Evolutionary conservation across 2,113 vertebrate genomes (phyloP).

Genomic region (Chaetura pelagica): DNA sequence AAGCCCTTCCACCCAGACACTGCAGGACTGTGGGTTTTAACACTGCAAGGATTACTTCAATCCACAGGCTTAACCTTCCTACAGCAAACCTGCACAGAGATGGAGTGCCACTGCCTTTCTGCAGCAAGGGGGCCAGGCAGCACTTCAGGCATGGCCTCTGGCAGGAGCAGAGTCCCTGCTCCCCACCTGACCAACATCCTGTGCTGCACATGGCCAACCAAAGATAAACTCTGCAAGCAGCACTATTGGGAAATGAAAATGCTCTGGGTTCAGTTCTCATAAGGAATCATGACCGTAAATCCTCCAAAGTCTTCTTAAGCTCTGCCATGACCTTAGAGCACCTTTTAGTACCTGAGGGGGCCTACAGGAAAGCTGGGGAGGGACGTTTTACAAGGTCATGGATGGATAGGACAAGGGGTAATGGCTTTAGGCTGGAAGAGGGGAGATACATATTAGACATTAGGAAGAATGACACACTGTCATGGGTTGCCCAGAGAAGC

Average conservation of each 20-base stretch:
- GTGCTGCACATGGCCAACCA: accelerated
- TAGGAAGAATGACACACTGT: no score
- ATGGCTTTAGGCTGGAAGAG: no score
- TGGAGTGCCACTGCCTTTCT: neutral
- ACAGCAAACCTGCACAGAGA: neutral
- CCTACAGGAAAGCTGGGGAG: no score
- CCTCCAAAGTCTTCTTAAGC: slow-evolving; percentile 1
- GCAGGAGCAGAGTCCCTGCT: neutral
- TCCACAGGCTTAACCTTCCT: neutral
- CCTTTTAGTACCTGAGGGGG: no score
- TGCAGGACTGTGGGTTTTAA: neutral
- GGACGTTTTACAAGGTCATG: no score
- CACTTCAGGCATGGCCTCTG: neutral
- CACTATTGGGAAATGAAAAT: neutral
- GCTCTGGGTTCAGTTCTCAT: neutral
- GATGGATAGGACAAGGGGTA: no score
- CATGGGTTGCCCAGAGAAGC: no score
- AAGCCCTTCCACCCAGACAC: neutral
- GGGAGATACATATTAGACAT: no score
- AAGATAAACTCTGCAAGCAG: neutral
- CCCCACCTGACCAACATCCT: neutral
- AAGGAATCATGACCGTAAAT: neutral
- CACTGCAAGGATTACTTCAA: neutral
- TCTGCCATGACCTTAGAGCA: neutral
- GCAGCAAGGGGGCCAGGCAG: neutral